Base-by-base conservation (phyloP, 2,113 vertebrate species). In the Larimichthys polyactis region DNA sequence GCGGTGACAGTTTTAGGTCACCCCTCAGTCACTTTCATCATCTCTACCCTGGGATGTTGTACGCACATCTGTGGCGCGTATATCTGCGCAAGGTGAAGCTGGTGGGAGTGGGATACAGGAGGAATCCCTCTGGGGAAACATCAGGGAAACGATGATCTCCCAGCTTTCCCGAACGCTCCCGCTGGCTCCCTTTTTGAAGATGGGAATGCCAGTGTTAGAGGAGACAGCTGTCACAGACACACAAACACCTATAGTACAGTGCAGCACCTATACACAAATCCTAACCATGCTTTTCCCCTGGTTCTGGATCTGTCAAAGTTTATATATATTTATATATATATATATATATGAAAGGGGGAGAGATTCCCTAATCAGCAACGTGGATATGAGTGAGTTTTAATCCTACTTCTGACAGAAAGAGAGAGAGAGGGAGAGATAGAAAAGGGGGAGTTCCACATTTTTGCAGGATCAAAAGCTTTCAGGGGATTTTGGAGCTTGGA, bases 1-100 rank as follows among this genome's bases (percentile, higher is more conserved):
- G 85, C 20, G 72, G 85, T 94, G 93, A 94, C 92, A 91, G 87
- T 94, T 94, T 92, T 92, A 94, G 93, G 93, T 92, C 93, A 92
- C 75, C 77, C 46, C 87, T 93, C 92, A 72, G 58, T 94, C 90
- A 88, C 91, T 93, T 91, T 94, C 88, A 89, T 92, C 89, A 82
- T 88, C 79, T 73, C 70, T 40, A 83, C 78, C 59, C 29, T 52
- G 62, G 79, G 80, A 49, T 62, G 62, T 29, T 36, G 52, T 11
- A n/a, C 3, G 65, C 88, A 65, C 83, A 76, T 85, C 72, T 78
- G 82, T 32, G 0, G 51, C 11, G 19, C 3, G 19, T 52, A 63
- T 82, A 66, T 82, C 63, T 43, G 71, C 12, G 57, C 27, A 22
- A 74, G 66, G 80, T 90, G 82, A 84, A 84, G 87, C 82, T 22